phyloP scores from a whole-genome alignment of 1,140 invertebrate genomes.

The Cherax quadricarinatus region DNA sequence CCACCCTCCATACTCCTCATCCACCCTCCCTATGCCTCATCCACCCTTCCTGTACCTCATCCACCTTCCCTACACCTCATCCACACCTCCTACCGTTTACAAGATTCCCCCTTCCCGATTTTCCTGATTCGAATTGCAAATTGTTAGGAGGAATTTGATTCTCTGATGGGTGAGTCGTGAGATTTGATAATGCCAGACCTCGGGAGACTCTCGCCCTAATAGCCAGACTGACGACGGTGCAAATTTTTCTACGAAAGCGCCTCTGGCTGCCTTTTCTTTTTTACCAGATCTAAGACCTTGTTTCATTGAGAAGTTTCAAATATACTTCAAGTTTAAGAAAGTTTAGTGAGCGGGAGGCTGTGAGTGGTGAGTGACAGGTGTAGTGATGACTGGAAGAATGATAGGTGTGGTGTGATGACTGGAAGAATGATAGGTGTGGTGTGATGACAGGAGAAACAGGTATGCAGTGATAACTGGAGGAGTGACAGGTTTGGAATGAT shows the following conservation, averaged over 20 bases:
- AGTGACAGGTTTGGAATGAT: too few relatives aligned
- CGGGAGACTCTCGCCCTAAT: background rate
- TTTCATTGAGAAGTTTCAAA: background rate
- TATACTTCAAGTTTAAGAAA: background rate
- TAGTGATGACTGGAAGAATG: background rate
- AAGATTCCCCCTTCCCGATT: background rate
- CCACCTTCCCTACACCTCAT: too few relatives aligned
- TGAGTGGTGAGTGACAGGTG: too few relatives aligned
- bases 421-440: too few relatives aligned
- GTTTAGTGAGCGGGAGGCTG: background rate
- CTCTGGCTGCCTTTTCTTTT: background rate
- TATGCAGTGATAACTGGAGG: too few relatives aligned
- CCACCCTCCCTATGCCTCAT: too few relatives aligned
- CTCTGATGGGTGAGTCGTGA: slow-evolving; percentile 2
- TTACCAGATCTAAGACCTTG: background rate
- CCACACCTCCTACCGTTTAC: background rate
- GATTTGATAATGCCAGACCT: background rate
- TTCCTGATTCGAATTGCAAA: slow-evolving; percentile 48
- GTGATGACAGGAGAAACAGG: too few relatives aligned
- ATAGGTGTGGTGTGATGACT: background rate
- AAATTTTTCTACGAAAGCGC: background rate
- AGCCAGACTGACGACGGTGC: background rate
- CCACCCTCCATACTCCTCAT: too few relatives aligned
- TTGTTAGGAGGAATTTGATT: slow-evolving; percentile 42
- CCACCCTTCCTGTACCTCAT: too few relatives aligned